phyloP scores from a whole-genome alignment of 2,113 vertebrate genomes.

The Scatophagus argus region DNA sequence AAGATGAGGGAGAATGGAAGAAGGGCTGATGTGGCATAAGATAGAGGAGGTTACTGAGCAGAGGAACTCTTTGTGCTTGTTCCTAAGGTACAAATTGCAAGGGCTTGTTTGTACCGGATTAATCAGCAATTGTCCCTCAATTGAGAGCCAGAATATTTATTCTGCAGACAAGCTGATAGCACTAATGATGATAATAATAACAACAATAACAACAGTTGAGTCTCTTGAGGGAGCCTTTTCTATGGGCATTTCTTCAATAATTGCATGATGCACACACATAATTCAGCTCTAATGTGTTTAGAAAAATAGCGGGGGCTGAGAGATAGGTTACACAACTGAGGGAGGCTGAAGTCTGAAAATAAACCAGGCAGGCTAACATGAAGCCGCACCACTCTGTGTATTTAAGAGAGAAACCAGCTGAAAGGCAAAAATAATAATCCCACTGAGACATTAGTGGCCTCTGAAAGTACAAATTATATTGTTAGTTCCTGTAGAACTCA shows the following conservation, averaged over 20 bases:
- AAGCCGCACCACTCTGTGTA: constrained; percentile 44
- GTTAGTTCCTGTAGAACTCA: constrained; percentile 38
- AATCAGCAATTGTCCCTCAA: constrained; percentile 70
- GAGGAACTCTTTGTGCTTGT: constrained; percentile 51
- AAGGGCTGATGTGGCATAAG: constrained; percentile 16
- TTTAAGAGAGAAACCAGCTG: constrained; percentile 62
- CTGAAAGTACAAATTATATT: constrained; percentile 56
- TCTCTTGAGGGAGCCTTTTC: constrained; percentile 73
- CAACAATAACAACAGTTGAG: constrained; percentile 73
- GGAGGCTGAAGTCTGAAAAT: constrained; percentile 68
- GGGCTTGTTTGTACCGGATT: constrained; percentile 71
- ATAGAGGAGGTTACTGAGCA: constrained; percentile 29
- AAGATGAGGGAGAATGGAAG: constrained; percentile 8
- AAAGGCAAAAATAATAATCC: constrained; percentile 59
- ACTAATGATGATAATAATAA: constrained; percentile 81
- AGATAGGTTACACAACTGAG: constrained; percentile 65
- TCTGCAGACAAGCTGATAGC: constrained; percentile 70
- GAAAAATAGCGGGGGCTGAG: constrained; percentile 66
- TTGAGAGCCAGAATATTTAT: constrained; percentile 70
- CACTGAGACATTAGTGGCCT: constrained; percentile 39
- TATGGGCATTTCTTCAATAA: constrained; percentile 76
- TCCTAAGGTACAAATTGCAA: constrained; percentile 53
- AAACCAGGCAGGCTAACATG: constrained; percentile 58
- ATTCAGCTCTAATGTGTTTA: constrained; percentile 71
- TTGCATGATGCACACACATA: constrained; percentile 79